Base-by-base conservation (phyloP, 2,113 vertebrate species). In the Cyprinodon brontotheroides region DNA sequence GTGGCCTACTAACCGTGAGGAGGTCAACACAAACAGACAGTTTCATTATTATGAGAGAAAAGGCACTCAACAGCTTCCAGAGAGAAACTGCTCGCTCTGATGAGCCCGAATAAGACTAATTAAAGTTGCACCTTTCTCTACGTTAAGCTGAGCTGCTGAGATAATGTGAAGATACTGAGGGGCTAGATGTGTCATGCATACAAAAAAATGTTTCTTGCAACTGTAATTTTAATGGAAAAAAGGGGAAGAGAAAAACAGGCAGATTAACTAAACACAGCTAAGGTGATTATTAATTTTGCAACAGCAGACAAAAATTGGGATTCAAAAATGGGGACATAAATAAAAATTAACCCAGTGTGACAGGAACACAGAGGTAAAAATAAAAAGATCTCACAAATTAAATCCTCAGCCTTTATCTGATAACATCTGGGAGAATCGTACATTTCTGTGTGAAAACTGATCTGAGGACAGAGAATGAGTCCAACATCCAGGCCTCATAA, bases 31-130 rank as follows among this genome's bases (percentile, higher is more conserved):
- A 74, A 36, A 38, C 60, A 71, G 65, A 72, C 74, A 67, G 68
- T 37, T 70, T 84, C 79, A 72, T 87, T 86, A 81, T 79, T 75
- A 80, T 45, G 77, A 86, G 77, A 48, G 48, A 71, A 71, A 72
- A 47, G 5, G 60, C 81, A 80, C 72, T 79, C 80, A 81, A 86
- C 73, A 50, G 79, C 70, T 78, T 84, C 77, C 67, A 57, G 67
- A 71, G 80, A 73, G 78, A 69, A 82, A 65, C 50, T 11, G 60
- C 59, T 82, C 66, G 62, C 84, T 87, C 70, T 74, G 84, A 87
- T 79, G 86, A 87, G 77, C 82, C 80, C 29, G 65, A 67, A 71
- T 61, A 79, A 88, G 92, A 87, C 66, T 90, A 92, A 91, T 74
- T 80, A 86, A 80, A 81, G 89, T 67, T 1, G 50, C 70, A 89